Base-by-base conservation (phyloP, 2,797 vertebrate genomes). In the Macropodus opercularis region DNA sequence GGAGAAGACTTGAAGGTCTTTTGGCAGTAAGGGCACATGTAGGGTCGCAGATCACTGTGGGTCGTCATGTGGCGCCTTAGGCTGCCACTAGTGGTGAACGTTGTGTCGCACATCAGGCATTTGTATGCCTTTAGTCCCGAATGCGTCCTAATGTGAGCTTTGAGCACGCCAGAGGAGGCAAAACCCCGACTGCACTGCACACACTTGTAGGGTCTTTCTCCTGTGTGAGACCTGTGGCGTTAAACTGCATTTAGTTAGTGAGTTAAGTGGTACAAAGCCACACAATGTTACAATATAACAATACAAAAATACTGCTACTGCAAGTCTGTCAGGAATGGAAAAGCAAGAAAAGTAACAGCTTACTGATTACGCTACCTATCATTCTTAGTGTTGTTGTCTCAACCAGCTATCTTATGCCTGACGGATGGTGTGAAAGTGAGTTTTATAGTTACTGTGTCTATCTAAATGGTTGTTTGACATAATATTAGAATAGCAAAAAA, bases 21-120 rank as follows among this genome's bases (percentile, higher is more conserved):
- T 77, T 99, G 97, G 88, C 98, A 99, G 86, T 99, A 99, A 0
- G 98, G 98, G 72, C 98, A 99, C 97, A 99, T 99, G 71, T 97
- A 99, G 0, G 98, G 97, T 5, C 97, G 93, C 6, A 96, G 87
- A 81, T 98, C 96, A 4, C 96, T 99, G 80, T 99, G 98, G 35
- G 96, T 98, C 13, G 96, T 96, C 96, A 95, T 98, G 75, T 99
- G 98, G 14, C 97, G 92, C 29, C 96, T 91, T 50, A 99, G 89
- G 90, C 98, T 99, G 8, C 98, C 97, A 0, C 95, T 98, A 17
- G 98, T 99, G 48, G 96, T 99, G 80, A 99, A 99, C 12, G 98
- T 96, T 13, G 96, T 97, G 2, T 96, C 95, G 50, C 98, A 99
- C 43, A 96, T 89, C 60, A 95, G 85, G 84, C 97, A 99, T 88